These are phyloP conservation scores for Callipepla squamata DNA, from an alignment of 2,113 vertebrate species.

Conservation along the genomic window DNA sequence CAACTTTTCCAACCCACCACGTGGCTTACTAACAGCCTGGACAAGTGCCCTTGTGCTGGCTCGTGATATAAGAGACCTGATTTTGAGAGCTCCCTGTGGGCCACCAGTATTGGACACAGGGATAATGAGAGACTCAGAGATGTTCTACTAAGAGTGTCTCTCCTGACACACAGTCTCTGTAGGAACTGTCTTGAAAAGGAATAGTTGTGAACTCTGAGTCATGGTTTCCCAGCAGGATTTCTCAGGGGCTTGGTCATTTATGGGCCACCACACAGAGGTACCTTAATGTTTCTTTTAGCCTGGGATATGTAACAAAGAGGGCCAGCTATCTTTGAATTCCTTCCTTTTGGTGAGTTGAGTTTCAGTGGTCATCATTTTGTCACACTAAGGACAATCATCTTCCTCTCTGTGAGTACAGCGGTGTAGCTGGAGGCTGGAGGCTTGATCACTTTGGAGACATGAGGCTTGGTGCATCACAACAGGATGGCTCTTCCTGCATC, in stretches of 20 bases:
- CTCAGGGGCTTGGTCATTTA: neutral
- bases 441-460: accelerated
- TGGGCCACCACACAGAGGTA: neutral
- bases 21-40: neutral
- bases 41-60: neutral
- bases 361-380: neutral
- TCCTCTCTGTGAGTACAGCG: neutral
- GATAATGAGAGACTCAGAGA: accelerated
- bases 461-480: neutral
- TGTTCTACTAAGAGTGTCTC: neutral
- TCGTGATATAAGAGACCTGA: neutral
- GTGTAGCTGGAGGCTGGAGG: neutral
- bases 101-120: neutral
- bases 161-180: neutral
- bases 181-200: neutral
- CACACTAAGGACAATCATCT: neutral
- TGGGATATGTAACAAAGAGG: neutral
- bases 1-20: accelerated
- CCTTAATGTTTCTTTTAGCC: neutral
- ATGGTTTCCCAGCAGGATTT: neutral
- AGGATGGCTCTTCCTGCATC: accelerated
- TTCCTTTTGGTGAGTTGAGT: neutral
- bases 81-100: neutral
- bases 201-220: neutral
- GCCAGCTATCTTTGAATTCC: neutral